Conservation (phyloP, 2,888 invertebrate genomes). For the Mechanitis mazaeus region DNA sequence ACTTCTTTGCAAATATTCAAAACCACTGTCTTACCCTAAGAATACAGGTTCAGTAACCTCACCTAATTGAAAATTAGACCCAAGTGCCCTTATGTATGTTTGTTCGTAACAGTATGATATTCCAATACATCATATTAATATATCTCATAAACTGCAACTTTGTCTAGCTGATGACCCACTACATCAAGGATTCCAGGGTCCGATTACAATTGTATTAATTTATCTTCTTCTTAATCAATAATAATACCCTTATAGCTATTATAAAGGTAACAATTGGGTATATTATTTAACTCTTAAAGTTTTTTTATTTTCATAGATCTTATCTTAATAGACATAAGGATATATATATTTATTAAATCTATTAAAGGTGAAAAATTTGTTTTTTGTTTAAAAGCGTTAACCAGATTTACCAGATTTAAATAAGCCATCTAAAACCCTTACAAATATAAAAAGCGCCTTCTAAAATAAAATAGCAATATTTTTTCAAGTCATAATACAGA, state of each 20-base stretch:
- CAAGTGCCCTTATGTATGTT: neutral
- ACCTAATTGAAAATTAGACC: neutral
- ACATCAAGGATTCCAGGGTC: conserved; percentile 11
- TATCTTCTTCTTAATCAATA: conserved; percentile 6
- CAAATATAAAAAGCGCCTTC: too few relatives aligned
- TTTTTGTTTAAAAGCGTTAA: too few relatives aligned
- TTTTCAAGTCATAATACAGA: too few relatives aligned
- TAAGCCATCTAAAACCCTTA: too few relatives aligned
- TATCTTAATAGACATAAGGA: neutral
- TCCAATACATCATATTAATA: conserved; percentile 1
- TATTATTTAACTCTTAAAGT: neutral
- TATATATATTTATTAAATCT: too few relatives aligned
- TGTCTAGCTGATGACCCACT: conserved; percentile 35
- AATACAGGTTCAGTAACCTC: too few relatives aligned
- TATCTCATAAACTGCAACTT: conserved; percentile 38
- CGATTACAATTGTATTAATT: neutral
- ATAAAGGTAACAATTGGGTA: neutral
- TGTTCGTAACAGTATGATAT: neutral
- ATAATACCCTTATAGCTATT: neutral
- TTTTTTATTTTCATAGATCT: neutral
- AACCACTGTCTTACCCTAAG: too few relatives aligned
- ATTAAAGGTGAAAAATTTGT: too few relatives aligned
- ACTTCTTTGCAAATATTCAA: too few relatives aligned
- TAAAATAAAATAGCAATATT: too few relatives aligned
- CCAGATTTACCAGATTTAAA: too few relatives aligned